Base-by-base conservation (phyloP, 2,888 invertebrate species). In the Orchesella flavescens region DNA sequence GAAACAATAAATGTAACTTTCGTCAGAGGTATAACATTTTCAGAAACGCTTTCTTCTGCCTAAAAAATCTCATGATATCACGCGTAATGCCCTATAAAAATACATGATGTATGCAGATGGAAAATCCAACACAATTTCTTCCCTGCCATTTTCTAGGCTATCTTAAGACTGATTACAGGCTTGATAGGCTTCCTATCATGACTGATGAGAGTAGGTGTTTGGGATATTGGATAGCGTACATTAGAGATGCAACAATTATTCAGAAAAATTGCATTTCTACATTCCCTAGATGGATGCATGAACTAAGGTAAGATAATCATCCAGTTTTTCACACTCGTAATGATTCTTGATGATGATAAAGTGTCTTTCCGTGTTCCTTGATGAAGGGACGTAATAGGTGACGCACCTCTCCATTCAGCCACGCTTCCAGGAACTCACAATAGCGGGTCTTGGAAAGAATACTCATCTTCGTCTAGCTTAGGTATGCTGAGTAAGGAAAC, bases 201-300 rank as follows among this genome's bases (percentile, higher is more conserved):
- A 73, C 86, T 24, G 84, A 85, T 23, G 75, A 86, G 17, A 87
- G 87, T 75, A 84, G 87, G 17, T 90, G 90, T 75, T 85, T 89
- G 12, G 89, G 89, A 0, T 90, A 88, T 75, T 90, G 89, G 89
- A 88, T 89, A 15, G 89, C 87, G 7, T 87, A 87, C 71, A 79
- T 89, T 3, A 86, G 87, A 49, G 85, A 87, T 46, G 83, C 68
- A 15, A 84, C 79, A 23, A 84, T 91, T 23, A 85, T 91, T 44
- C 89, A 90, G 57, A 89, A 89, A 34, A 90, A 94, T 88, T 96
- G 96, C 89, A 90, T 96, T 24, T 94, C 93, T 89, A 94, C 95
- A 85, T 94, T 94, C 89, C 96, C 96, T 0, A 94, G 94, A 24
- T 96, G 96, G 96, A 95, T 96, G 95, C 92, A 93, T 88, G 94